These are phyloP conservation scores for Drosophila tristis DNA, from an alignment of 1,140 invertebrate species.

Conservation along the genomic window DNA sequence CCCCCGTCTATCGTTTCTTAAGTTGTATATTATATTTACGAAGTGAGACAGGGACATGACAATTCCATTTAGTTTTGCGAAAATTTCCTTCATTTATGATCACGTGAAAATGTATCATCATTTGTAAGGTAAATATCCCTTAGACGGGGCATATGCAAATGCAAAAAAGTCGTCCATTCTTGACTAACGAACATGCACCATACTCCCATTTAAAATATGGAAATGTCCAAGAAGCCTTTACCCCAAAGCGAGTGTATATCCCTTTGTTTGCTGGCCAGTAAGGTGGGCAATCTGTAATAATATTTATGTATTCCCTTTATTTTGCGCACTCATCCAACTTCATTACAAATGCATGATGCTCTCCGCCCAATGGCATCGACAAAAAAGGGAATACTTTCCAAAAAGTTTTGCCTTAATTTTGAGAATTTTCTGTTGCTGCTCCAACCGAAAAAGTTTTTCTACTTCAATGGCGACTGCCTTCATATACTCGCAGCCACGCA, in stretches of 20 bases:
- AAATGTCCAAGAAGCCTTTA: no score
- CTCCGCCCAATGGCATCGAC: constrained; percentile 8
- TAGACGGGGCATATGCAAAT: no score
- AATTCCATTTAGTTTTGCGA: neutral
- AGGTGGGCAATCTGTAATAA: neutral
- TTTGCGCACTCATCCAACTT: constrained; percentile 38
- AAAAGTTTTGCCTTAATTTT: constrained; percentile 75
- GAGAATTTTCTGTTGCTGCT: constrained; percentile 65
- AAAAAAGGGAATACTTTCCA: constrained; percentile 33
- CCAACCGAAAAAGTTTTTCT: constrained; percentile 71
- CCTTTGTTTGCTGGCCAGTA: neutral
- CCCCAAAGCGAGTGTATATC: neutral
- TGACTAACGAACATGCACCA: no score
- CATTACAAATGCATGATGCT: constrained; percentile 22
- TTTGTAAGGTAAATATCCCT: no score
- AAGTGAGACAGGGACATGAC: neutral
- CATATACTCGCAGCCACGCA: constrained; percentile 10
- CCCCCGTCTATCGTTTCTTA: no score
- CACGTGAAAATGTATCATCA: no score
- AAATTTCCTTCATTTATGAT: no score
- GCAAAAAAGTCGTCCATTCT: no score
- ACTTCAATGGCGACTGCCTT: constrained; percentile 54
- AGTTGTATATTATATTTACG: no score
- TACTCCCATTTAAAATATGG: no score
- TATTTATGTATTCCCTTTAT: constrained; percentile 27